Percentiles rank a stretch among this genome's conserved stretches.
phyloP scores from a whole-genome alignment of 2,113 vertebrate species.

The Lota lota region DNA sequence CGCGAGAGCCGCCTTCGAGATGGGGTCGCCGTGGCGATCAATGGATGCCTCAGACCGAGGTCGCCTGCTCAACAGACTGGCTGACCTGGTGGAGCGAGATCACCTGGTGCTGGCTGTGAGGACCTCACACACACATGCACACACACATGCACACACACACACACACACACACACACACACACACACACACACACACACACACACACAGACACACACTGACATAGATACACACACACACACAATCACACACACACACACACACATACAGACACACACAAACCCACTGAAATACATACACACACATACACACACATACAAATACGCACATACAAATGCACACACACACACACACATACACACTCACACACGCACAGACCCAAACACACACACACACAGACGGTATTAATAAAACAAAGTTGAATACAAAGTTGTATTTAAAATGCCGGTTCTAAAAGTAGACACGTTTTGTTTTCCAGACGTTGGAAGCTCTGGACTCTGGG shows the following conservation, averaged over 20 bases:
- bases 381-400: too few relatives aligned
- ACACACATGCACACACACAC: conserved; percentile 6
- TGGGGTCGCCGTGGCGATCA: conserved; percentile 83
- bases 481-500: conserved; percentile 82
- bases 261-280: not conserved
- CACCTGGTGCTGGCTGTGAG: conserved; percentile 80
- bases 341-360: too few relatives aligned
- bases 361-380: too few relatives aligned
- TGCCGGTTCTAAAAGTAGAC: too few relatives aligned
- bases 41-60: conserved; percentile 87
- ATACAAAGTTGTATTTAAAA: too few relatives aligned
- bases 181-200: not conserved
- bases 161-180: not conserved
- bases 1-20: conserved; percentile 82
- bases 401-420: too few relatives aligned
- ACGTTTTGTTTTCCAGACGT: conserved; percentile 66
- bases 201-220: not conserved
- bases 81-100: conserved; percentile 84
- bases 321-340: too few relatives aligned
- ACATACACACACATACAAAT: too few relatives aligned
- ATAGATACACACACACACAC: not conserved
- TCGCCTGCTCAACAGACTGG: conserved; percentile 76
- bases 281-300: too few relatives aligned
- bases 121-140: conserved; percentile 16
- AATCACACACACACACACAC: not conserved